Evolutionary conservation across 2,888 invertebrate species (phyloP).

Genomic region (Venustoraphidia nigricollis): DNA sequence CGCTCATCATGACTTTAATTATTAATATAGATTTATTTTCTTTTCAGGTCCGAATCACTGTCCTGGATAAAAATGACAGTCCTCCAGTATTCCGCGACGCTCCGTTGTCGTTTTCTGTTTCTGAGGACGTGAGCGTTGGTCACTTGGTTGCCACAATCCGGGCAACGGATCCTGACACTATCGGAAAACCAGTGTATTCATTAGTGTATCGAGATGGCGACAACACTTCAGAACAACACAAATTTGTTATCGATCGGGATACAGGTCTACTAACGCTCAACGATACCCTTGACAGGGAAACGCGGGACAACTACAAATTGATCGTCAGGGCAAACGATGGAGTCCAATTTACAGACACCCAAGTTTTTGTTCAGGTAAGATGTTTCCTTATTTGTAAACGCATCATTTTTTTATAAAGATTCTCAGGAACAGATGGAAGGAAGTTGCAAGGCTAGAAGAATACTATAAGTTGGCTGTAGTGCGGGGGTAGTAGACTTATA

Average conservation of each 20-base stretch:
- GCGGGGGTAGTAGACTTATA: too few species aligned
- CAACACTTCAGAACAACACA: slow-evolving; percentile 23
- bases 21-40: slow-evolving; percentile 16
- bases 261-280: slow-evolving; percentile 59
- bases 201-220: slow-evolving; percentile 45
- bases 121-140: slow-evolving; percentile 74
- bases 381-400: neutral
- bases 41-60: slow-evolving; percentile 69
- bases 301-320: slow-evolving; percentile 60
- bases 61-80: slow-evolving; percentile 86
- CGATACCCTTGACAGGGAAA: slow-evolving; percentile 73
- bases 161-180: slow-evolving; percentile 75
- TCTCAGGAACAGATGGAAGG: too few species aligned
- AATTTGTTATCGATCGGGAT: slow-evolving; percentile 54
- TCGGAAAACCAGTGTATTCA: slow-evolving; percentile 60
- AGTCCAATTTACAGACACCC: slow-evolving; percentile 66
- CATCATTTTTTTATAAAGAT: too few species aligned
- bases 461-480: too few species aligned
- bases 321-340: slow-evolving; percentile 79
- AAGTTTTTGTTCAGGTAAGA: slow-evolving; percentile 63
- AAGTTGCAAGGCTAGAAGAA: too few species aligned
- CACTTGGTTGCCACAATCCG: slow-evolving; percentile 60
- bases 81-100: slow-evolving; percentile 76
- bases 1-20: neutral
- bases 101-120: slow-evolving; percentile 56